phyloP scores from a whole-genome alignment of 2,888 invertebrate species.

The Vanessa cardui region DNA sequence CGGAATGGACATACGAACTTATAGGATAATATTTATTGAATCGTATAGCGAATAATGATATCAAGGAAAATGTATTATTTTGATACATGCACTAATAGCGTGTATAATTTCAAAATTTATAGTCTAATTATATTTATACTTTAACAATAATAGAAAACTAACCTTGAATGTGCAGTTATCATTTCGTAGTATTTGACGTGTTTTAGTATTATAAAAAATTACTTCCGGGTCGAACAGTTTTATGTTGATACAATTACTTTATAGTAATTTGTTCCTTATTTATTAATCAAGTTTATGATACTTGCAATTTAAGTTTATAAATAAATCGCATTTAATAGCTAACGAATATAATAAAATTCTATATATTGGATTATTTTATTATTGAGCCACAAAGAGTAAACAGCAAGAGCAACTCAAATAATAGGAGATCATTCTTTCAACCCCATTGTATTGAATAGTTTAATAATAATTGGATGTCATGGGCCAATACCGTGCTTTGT shows the following conservation, averaged over 20 bases:
- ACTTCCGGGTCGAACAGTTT: constrained; percentile 40
- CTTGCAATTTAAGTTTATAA: constrained; percentile 24
- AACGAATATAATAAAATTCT: neutral
- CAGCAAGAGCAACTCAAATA: too few species aligned
- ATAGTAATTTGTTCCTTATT: constrained; percentile 32
- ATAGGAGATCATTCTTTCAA: too few species aligned
- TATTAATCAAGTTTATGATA: constrained; percentile 32
- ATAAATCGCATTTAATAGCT: constrained; percentile 22
- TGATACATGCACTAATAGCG: constrained; percentile 14
- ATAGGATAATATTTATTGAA: constrained; percentile 63
- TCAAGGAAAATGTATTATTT: neutral
- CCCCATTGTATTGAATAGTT: too few species aligned
- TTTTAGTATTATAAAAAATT: constrained; percentile 35
- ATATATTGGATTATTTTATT: neutral
- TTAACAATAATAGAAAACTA: constrained; percentile 19
- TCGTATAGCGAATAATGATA: constrained; percentile 32
- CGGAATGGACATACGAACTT: constrained; percentile 74
- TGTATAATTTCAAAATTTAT: constrained; percentile 27
- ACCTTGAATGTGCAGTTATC: constrained; percentile 38
- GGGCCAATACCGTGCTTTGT: too few species aligned
- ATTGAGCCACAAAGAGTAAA: too few species aligned
- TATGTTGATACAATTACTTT: constrained; percentile 30
- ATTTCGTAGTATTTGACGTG: constrained; percentile 29
- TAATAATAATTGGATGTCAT: too few species aligned
- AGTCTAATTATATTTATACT: constrained; percentile 22